phyloP scores from a whole-genome alignment of 2,797 vertebrate species.

The Sphenodon punctatus region DNA sequence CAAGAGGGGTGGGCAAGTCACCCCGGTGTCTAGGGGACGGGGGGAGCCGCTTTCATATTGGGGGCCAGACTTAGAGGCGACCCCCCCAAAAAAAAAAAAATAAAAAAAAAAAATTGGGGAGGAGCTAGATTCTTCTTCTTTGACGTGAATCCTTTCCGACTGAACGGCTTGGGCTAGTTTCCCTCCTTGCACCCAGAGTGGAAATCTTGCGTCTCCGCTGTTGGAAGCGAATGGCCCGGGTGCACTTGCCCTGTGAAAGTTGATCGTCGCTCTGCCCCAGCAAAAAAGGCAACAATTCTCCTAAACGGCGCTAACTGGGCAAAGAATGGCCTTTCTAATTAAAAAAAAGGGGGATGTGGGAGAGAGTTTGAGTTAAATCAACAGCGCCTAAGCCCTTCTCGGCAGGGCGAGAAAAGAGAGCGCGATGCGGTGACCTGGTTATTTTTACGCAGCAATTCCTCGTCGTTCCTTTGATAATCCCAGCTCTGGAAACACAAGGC shows the following conservation, averaged over 20 bases:
- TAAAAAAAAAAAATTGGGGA: too few relatives aligned
- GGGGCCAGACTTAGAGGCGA: too few relatives aligned
- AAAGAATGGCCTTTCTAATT: constrained; percentile 63
- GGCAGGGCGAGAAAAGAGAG: constrained; percentile 50
- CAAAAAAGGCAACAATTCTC: constrained; percentile 41
- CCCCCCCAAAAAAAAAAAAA: too few relatives aligned
- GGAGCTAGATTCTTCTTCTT: too few relatives aligned
- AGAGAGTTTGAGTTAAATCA: constrained; percentile 50
- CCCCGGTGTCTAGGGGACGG: too few relatives aligned
- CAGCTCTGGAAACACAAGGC: constrained; percentile 55
- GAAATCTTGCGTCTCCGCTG: too few relatives aligned
- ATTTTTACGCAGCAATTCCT: constrained; percentile 56
- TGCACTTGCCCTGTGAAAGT: constrained; percentile 40
- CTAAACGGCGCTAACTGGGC: constrained; percentile 46
- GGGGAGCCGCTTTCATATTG: too few relatives aligned
- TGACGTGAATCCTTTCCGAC: too few relatives aligned
- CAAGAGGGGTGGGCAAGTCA: too few relatives aligned
- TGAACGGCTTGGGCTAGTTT: too few relatives aligned
- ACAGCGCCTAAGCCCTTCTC: constrained; percentile 54
- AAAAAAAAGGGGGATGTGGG: constrained; percentile 41
- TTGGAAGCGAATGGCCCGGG: too few relatives aligned
- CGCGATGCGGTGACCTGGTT: constrained; percentile 57
- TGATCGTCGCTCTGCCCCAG: constrained; percentile 49
- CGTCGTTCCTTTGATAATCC: constrained; percentile 44
- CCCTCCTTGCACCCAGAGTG: too few relatives aligned